These are phyloP conservation scores for Brachionus asplanchnoidis DNA, from an alignment of 1,140 invertebrate species.

Conservation along the genomic window DNA sequence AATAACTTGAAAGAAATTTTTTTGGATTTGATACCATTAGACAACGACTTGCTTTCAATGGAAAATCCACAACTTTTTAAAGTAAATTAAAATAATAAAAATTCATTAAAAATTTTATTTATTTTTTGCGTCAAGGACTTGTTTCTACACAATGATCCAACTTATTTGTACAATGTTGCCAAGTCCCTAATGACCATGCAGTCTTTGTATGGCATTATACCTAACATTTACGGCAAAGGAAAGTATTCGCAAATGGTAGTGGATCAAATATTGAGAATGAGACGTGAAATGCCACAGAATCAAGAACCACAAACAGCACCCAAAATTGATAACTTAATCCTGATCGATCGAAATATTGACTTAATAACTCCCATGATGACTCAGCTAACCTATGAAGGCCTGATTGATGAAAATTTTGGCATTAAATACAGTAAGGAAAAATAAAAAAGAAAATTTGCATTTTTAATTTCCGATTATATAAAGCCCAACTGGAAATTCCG, in stretches of 20 bases:
- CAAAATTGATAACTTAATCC: conserved; percentile 78
- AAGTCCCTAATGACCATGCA: conserved; percentile 78
- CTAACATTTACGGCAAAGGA: conserved; percentile 82
- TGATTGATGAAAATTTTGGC: conserved; percentile 84
- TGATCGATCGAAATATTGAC: conserved; percentile 83
- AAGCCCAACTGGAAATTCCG: conserved; percentile 76
- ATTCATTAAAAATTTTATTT: conserved; percentile 23
- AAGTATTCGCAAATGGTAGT: conserved; percentile 68
- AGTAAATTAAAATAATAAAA: conserved; percentile 45
- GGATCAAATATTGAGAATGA: conserved; percentile 75
- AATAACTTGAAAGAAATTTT: conserved; percentile 72
- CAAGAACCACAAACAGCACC: conserved; percentile 58
- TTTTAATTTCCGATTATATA: conserved; percentile 45
- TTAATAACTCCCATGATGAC: conserved; percentile 83
- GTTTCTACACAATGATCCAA: conserved; percentile 78
- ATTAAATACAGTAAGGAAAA: conserved; percentile 57
- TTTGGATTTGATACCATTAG: conserved; percentile 82
- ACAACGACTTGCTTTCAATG: conserved; percentile 86
- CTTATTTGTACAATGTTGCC: conserved; percentile 78
- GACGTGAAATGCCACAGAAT: conserved; percentile 63
- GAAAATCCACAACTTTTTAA: conserved; percentile 74
- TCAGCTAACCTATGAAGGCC: conserved; percentile 92
- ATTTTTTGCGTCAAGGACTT: conserved; percentile 66
- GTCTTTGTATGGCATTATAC: conserved; percentile 79
- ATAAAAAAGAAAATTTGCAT: not conserved